Percentiles rank a stretch among this genome's conserved stretches.
These are phyloP conservation scores for Pitangus sulphuratus DNA, from an alignment of 2,797 vertebrate species.

Conservation along the genomic window DNA sequence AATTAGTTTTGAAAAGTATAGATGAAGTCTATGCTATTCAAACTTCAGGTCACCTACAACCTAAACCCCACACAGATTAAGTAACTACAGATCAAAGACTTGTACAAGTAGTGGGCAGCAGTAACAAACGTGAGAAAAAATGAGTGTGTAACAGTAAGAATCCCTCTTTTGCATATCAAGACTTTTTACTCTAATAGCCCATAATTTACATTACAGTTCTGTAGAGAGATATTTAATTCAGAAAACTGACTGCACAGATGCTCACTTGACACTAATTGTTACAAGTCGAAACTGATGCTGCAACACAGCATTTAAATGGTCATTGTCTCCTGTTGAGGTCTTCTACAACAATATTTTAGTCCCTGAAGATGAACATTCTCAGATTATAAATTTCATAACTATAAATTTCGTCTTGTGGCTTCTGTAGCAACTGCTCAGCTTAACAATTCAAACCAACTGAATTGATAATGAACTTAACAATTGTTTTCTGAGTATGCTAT, in stretches of 20 bases:
- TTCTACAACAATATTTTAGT: neutral
- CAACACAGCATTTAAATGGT: neutral
- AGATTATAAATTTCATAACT: neutral
- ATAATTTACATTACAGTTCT: neutral
- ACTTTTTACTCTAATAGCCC: neutral
- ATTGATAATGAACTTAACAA: neutral
- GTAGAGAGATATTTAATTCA: neutral
- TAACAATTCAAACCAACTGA: neutral
- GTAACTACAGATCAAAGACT: neutral
- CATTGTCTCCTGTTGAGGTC: neutral
- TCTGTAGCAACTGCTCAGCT: neutral
- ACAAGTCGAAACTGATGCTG: neutral
- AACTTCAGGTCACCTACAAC: neutral
- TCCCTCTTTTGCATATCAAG: neutral
- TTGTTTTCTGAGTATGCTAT: constrained; percentile 17
- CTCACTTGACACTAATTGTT: neutral
- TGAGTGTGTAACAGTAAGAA: accelerated
- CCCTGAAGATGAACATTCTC: neutral
- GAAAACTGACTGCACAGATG: neutral
- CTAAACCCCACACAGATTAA: neutral
- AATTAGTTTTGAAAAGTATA: neutral
- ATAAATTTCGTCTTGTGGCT: neutral
- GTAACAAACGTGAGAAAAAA: neutral
- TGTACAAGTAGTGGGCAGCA: neutral
- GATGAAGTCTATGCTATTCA: neutral